Base-by-base conservation (phyloP, 2,113 vertebrate genomes). In the Rhizomys pruinosus region DNA sequence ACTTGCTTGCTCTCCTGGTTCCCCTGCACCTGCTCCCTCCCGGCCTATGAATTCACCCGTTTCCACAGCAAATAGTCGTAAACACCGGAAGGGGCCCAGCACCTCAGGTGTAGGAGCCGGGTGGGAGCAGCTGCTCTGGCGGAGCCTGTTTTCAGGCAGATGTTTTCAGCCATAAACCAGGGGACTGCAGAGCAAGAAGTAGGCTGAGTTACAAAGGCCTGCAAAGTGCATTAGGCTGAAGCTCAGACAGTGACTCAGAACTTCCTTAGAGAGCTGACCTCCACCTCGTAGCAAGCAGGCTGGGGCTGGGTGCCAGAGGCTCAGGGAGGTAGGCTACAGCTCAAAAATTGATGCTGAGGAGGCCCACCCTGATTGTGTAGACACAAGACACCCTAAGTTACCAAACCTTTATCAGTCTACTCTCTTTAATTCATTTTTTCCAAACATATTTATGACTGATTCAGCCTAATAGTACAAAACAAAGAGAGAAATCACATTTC, bases 1-100 rank as follows among this genome's bases (percentile, higher is more conserved):
- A 77, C 92, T 69, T 82, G 23, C 17, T 52, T 23, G 93, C 84
- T 91, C 87, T 87, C 82, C 19, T 1, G 0, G 25, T 15, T 52
- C 37, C 42, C 61, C 91, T 47, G 87, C 96, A 87, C 96, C 95
- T 92, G 96, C 79, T 93, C 89, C 64, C 91, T 80, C 39, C 68
- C 12, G 78, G 90, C 72, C 89, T 23, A 0, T 1, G 59, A 85
- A 72, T 63, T 59, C 77, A 74, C 47, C 57, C 22, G 78, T 96
- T 89, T 97, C 97, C 96, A 96, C 96, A 94, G 95, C 97, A 97
- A 97, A 93, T 17, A 95, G 84, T 82, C 72, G 4, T 82, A 82
- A 96, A 95, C 11, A 55, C 68, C 23, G 8, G 84, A 87, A 96
- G 55, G 76, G 87, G 63, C 34, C 57, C 23, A 0, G 79, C 78